Evolutionary conservation across 1,140 invertebrate genomes (phyloP), one percentile per base, ranked within the genome.

Genomic region (Trypoxylus dichotomus): DNA sequence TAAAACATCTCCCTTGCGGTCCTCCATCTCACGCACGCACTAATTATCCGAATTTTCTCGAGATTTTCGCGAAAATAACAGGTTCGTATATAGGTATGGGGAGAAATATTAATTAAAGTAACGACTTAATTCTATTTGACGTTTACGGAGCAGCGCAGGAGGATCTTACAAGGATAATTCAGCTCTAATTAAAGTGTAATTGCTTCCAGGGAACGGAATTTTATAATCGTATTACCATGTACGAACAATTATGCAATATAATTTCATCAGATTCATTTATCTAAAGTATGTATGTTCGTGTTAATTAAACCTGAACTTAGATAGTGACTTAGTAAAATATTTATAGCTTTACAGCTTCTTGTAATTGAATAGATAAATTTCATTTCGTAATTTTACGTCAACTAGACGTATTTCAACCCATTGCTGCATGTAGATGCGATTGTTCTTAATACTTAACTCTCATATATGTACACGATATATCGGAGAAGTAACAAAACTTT

Each of bases 1-100:
- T 68, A 68, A 68, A 68, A 68, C 24, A 68, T 68, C 24, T 68
- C 60, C 60, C 60, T 24, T 29, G 60, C 21, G 60, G 27, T 68
- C 27, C 24, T 24, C 24, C 24, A 10, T 10, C 11, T 15, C 27
- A 68, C 60, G 21, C 27, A 24, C 60, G 60, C 60, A 1, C 24
- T 24, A 68, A 68, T 68, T 27, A 27, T 68, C 21, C 24, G 10
- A 68, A 68, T 68, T 29, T 68, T 27, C 60, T 68, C 15, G 19
- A 54, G 47, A 54, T n/a, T 54, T 54, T 7, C 47, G 32, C 32
- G 32, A 37, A 37, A 37, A 37, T 19, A 54, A 15, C 15, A 2
- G 6, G 47, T 19, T n/a, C 15, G 15, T 54, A 19, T 1, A n/a
- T 54, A 37, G 1, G 19, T 54, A 54, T 15, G 47, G 7, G 47